These are phyloP conservation scores for Nephrotoma flavescens DNA, from an alignment of 2,888 invertebrate genomes.

Conservation along the genomic window DNA sequence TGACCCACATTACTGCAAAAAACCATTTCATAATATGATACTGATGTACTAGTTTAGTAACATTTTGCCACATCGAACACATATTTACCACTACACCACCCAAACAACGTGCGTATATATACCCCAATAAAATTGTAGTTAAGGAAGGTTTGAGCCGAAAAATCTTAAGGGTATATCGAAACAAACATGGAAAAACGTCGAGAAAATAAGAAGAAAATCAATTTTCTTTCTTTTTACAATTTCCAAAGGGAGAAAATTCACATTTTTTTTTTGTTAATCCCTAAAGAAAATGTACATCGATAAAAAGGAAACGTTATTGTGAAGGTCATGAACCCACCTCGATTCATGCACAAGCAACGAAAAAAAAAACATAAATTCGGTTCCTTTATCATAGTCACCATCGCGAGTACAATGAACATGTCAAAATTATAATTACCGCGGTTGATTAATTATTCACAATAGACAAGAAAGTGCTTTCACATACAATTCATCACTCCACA, in stretches of 20 bases:
- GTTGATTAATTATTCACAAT: neutral
- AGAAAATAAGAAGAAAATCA: neutral
- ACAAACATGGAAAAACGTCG: neutral
- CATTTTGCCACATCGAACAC: neutral
- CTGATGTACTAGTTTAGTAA: too few relatives aligned
- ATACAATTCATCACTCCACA: neutral
- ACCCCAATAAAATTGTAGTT: neutral
- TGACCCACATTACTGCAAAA: too few relatives aligned
- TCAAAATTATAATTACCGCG: neutral
- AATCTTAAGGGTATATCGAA: neutral
- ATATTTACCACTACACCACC: neutral
- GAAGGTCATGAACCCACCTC: neutral
- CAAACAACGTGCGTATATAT: neutral
- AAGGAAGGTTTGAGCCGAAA: neutral
- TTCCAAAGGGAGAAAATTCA: neutral
- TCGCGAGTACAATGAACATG: neutral
- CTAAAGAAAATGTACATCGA: neutral
- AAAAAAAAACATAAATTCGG: neutral
- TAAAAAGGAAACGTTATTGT: neutral
- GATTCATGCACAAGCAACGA: neutral
- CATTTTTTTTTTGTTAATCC: neutral
- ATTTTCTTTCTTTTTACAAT: neutral
- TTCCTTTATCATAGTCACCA: neutral
- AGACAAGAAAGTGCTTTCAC: neutral
- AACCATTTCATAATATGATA: too few relatives aligned